Percentiles rank a stretch among this genome's conserved stretches.
Evolutionary conservation across 2,113 vertebrate genomes (phyloP).

Genomic region (Hippocampus comes): DNA sequence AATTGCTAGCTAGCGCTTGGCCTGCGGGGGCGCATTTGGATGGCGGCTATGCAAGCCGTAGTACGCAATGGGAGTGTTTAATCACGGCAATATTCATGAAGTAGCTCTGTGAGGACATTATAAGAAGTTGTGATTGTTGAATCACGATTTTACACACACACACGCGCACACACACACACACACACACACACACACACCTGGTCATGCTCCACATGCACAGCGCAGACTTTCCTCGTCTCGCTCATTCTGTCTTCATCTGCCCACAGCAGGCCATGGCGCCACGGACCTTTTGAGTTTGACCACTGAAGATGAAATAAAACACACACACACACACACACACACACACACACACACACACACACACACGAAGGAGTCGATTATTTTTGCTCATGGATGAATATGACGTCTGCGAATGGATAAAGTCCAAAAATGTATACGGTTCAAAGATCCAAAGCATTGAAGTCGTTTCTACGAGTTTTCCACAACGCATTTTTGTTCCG

Average conservation of each 20-base stretch:
- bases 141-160: background rate
- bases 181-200: background rate
- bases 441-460: too few species aligned
- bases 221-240: background rate
- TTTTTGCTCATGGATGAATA: background rate
- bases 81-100: background rate
- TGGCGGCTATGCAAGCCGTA: background rate
- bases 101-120: background rate
- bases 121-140: background rate
- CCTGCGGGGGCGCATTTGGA: slow-evolving; percentile 15
- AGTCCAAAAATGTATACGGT: too few species aligned
- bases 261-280: too few species aligned
- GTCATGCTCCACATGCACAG: slow-evolving; percentile 8
- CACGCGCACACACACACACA: background rate
- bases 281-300: too few species aligned
- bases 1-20: slow-evolving; percentile 43
- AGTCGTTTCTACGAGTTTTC: too few species aligned
- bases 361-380: too few species aligned
- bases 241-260: too few species aligned
- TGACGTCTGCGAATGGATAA: background rate
- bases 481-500: too few species aligned
- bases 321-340: too few species aligned
- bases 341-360: too few species aligned
- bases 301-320: too few species aligned
- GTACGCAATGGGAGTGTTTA: background rate